Base-by-base conservation (phyloP, 2,113 vertebrate genomes). In the Xenopus tropicalis region DNA sequence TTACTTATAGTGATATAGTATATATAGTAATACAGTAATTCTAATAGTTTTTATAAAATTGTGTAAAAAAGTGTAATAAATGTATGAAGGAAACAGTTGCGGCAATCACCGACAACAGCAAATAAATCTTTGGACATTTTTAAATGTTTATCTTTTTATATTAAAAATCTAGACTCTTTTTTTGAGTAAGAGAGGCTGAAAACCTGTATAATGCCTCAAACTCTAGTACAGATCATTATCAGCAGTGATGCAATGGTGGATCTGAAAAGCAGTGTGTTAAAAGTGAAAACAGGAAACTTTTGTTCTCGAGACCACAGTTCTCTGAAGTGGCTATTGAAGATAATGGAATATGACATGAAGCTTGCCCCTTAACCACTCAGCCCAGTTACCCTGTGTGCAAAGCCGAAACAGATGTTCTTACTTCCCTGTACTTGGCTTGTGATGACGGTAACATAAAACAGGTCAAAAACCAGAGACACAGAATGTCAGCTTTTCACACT, bases 281-380 rank as follows among this genome's bases (percentile, higher is more conserved):
- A 88, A 85, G 87, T 80, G 88, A 90, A 91, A 88, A 91, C 72
- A 71, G 64, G 70, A 80, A 82, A 77, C 81, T 82, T 84, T 80
- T 79, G 78, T 80, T 79, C 58, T 69, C 66, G 19, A 80, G 78
- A 86, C 82, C 71, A 73, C 82, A 85, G 85, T 84, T 85, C 84
- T 85, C 81, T 87, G 88, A 85, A 83, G 87, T 82, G 88, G 89
- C 87, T 89, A 88, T 88, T 90, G 89, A 91, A 90, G 87, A 86
- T 91, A 91, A 92, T 89, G 87, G 91, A 91, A 91, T 90, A 90
- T 88, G 90, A 88, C 90, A 85, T 88, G 88, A 79, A 89, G 86
- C 87, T 89, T 90, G 90, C 89, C 89, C 90, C 89, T 81, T 92
- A 89, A 92, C 90, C 89, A 87, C 86, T 86, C 88, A 84, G 75